A percentile compares a stretch with the other conserved stretches of the same genome.
phyloP scores from a whole-genome alignment of 2,113 vertebrate genomes.

The Petrocephalus microphthalmus region DNA sequence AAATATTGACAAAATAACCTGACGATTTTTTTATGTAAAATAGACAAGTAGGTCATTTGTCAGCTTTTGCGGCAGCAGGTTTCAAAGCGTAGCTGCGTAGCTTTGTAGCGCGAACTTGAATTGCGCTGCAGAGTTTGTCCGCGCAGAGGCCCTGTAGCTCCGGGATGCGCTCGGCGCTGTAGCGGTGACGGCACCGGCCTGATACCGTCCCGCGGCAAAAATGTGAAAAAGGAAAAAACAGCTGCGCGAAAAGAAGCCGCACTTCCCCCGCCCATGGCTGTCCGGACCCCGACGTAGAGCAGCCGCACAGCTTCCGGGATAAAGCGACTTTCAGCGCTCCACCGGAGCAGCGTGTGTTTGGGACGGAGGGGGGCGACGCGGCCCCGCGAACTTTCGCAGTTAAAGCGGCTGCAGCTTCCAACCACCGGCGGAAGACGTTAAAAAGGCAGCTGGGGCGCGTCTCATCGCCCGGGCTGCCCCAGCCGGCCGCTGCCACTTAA shows the following conservation, averaged over 20 bases:
- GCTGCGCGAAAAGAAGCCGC: not conserved
- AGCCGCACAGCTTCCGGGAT: not conserved
- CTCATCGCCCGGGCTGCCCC: not conserved
- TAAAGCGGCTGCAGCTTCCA: not conserved
- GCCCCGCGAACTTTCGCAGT: not conserved
- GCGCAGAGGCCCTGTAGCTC: constrained; percentile 8
- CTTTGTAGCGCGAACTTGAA: not conserved
- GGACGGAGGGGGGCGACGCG: not conserved
- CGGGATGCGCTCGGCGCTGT: not conserved
- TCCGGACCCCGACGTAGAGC: not conserved
- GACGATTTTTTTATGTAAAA: not conserved
- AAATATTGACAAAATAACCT: not conserved
- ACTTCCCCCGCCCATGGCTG: not conserved
- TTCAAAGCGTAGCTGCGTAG: not conserved
- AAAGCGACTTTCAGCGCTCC: too few relatives aligned
- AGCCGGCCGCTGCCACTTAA: not conserved
- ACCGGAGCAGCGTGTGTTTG: too few relatives aligned
- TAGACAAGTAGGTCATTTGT: not conserved
- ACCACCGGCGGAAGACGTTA: not conserved
- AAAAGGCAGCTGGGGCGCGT: not conserved
- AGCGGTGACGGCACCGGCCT: not conserved
- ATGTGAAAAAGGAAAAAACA: not conserved
- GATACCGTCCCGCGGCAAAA: not conserved
- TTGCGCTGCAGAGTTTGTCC: constrained; percentile 1
- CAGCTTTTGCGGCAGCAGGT: not conserved